phyloP scores from a whole-genome alignment of 2,797 vertebrate species.

The Syngnathus acus region DNA sequence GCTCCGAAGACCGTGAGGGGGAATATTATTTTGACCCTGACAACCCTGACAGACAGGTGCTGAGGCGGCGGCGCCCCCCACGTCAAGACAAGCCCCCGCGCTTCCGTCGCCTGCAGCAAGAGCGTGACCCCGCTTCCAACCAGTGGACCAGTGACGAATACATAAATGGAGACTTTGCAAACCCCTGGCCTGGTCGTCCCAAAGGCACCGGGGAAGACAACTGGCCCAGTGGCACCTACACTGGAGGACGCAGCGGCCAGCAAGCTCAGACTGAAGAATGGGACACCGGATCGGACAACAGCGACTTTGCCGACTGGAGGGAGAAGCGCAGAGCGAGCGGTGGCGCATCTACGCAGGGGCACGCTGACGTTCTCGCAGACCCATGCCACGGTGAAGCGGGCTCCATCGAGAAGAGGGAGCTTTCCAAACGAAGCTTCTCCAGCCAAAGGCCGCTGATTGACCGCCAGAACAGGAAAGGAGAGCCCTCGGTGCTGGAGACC shows the following conservation, averaged over 20 bases:
- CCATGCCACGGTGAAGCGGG: conserved; percentile 62
- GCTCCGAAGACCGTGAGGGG: conserved; percentile 79
- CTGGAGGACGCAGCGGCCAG: conserved; percentile 56
- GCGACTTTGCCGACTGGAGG: conserved; percentile 86
- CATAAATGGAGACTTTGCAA: conserved; percentile 71
- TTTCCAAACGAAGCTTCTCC: conserved; percentile 95
- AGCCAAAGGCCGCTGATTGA: conserved; percentile 91
- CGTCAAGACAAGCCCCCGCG: conserved; percentile 97
- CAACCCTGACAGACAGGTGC: conserved; percentile 79
- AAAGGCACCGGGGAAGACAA: conserved; percentile 71
- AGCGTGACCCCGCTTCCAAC: conserved; percentile 73
- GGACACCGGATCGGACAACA: conserved; percentile 95
- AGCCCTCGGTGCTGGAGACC: conserved; percentile 73
- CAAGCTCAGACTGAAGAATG: conserved; percentile 85
- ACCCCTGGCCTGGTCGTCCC: conserved; percentile 77
- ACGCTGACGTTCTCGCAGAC: conserved; percentile 68
- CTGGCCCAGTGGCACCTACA: conserved; percentile 59
- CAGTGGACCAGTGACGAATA: conserved; percentile 87
- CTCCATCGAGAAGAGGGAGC: conserved; percentile 84
- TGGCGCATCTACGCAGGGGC: conserved; percentile 32
- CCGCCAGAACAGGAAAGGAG: conserved; percentile 88
- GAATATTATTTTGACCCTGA: conserved; percentile 80
- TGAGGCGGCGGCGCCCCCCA: conserved; percentile 84
- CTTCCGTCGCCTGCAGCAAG: conserved; percentile 89
- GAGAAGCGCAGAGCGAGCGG: conserved; percentile 71